These are phyloP conservation scores for Murina feae DNA, from an alignment of 2,113 vertebrate species.

Conservation along the genomic window DNA sequence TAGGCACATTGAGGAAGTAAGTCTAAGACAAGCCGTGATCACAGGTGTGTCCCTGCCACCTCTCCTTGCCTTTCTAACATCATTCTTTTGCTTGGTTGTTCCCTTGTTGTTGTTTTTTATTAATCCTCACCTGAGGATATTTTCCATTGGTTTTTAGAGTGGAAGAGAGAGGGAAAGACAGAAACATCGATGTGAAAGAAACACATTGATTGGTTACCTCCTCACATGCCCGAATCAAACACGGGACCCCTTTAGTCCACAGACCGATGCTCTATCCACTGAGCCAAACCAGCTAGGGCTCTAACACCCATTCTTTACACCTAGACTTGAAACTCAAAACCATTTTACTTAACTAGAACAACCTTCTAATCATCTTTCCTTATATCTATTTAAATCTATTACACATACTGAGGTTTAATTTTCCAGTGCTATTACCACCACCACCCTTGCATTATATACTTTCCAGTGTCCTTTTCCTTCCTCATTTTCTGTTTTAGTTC, in stretches of 20 bases:
- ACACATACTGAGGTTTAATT: neutral
- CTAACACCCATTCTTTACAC: neutral
- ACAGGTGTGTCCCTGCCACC: neutral
- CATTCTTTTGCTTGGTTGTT: neutral
- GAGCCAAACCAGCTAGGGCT: no score
- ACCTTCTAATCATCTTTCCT: neutral
- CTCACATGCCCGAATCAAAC: no score
- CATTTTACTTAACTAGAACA: neutral
- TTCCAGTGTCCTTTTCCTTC: neutral
- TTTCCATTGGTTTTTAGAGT: no score
- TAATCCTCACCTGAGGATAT: no score
- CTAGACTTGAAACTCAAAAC: neutral
- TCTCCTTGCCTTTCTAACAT: neutral
- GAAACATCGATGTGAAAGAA: no score
- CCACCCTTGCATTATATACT: neutral
- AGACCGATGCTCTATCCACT: no score
- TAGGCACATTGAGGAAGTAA: neutral
- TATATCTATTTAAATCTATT: neutral
- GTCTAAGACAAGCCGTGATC: neutral
- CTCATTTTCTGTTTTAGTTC: neutral
- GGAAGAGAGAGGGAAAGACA: no score
- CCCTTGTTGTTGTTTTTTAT: no score
- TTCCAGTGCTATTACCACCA: neutral
- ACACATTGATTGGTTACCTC: no score
- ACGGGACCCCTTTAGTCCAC: no score